Base-by-base conservation (phyloP, 2,113 vertebrate species). In the Osmerus eperlanus region DNA sequence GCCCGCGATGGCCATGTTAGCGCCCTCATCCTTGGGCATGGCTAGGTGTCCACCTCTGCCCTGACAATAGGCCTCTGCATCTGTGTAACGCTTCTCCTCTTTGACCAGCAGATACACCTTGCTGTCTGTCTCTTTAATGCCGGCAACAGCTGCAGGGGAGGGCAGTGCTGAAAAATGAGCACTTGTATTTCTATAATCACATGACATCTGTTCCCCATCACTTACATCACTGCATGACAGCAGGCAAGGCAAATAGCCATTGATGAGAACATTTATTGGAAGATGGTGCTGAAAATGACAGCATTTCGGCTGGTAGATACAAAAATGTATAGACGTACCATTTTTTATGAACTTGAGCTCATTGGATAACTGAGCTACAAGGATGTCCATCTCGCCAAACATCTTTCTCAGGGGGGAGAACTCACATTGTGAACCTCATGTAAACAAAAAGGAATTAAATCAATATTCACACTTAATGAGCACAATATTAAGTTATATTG, bases 101-200 rank as follows among this genome's bases (percentile, higher is more conserved):
- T 98, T 98, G 87, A 99, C 97, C 94, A 99, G 91, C 88, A 99
- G 93, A 81, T 97, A 99, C 25, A 98, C 91, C 89, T 97, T 98
- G 84, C 87, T 94, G 71, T 98, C 97, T 1, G 94, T 94, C 92
- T 99, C 97, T 16, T 94, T 97, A 88, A 98, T 93, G 81, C 97
- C 97, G 74, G 96, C 96, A 32, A 99, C 96, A 93, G 95, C 97
- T 99, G 96, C 94, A 86, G 95, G 93, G 95, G 95, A 94, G 94
- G 95, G 96, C 92, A 95, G 94, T 90, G 96, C 96, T 95, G 95
- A 93, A 95, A 95, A 94, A 95, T 95, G 96, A 97, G 94, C 94
- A 92, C 96, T 93, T 82, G 92, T 84, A 86, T 94, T 93, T 95
- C 94, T 90, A 92, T 93, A 88, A 90, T 92, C 91, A 92, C 86